phyloP scores from a whole-genome alignment of 2,113 vertebrate species.

The Rhombomys opimus region DNA sequence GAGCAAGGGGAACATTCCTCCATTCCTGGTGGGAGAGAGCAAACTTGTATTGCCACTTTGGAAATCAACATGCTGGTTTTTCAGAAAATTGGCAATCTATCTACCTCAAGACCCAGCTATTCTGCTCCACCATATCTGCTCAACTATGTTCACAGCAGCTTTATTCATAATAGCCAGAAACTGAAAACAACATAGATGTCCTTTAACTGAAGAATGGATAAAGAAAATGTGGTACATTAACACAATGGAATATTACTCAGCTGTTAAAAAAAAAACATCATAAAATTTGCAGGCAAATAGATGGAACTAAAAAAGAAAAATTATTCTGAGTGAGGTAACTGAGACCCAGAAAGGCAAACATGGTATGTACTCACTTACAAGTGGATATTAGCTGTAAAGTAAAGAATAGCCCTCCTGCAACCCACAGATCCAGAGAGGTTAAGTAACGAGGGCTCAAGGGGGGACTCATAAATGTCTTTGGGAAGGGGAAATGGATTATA shows the following conservation, averaged over 20 bases:
- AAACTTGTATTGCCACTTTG: not conserved
- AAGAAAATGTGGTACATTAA: not conserved
- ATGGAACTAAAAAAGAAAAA: not conserved
- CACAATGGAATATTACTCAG: not conserved
- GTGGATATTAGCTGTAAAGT: not conserved
- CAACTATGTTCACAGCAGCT: not conserved
- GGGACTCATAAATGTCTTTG: not conserved
- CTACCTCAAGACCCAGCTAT: not conserved
- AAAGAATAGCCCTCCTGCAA: not conserved
- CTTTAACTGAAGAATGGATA: not conserved
- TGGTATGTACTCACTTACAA: not conserved
- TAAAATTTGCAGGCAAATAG: not conserved
- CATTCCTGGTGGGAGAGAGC: not conserved
- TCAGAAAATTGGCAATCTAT: not conserved
- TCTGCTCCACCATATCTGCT: not conserved
- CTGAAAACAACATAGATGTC: not conserved
- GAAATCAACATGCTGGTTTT: not conserved
- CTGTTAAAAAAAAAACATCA: not conserved
- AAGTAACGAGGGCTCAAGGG: not conserved
- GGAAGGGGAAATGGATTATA: not conserved
- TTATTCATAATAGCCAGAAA: not conserved
- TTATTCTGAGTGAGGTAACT: not conserved
- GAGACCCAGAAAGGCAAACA: not conserved
- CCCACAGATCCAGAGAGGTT: not conserved
- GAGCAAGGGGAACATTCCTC: not conserved